Percentiles rank a stretch among this genome's conserved stretches.
Evolutionary conservation across 2,888 invertebrate genomes (phyloP).

Genomic region (Tethea ocularis): DNA sequence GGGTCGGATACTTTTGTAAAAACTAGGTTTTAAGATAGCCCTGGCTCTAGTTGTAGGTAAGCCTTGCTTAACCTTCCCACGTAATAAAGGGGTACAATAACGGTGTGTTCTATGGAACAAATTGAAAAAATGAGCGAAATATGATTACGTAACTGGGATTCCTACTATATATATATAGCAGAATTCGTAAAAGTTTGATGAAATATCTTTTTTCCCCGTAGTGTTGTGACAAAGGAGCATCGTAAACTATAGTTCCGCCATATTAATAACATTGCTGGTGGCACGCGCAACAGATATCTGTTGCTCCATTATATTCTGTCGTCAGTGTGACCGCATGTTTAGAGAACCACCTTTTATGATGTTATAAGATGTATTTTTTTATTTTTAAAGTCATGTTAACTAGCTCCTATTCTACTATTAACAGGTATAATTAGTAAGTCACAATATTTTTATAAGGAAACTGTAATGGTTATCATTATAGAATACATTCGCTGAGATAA

Average conservation of each 20-base stretch:
- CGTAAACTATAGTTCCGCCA: constrained; percentile 28
- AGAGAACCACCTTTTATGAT: not conserved
- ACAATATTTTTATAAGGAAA: too few species aligned
- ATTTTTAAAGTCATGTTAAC: too few species aligned
- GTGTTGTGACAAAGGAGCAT: constrained; percentile 38
- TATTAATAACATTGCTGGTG: constrained; percentile 40
- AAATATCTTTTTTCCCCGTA: constrained; percentile 23
- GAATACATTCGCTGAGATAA: too few species aligned
- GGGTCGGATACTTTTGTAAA: too few species aligned
- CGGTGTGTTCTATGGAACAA: not conserved
- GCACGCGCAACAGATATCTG: constrained; percentile 74
- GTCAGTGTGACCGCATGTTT: constrained; percentile 23
- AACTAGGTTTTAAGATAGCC: too few species aligned
- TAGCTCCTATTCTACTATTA: too few species aligned
- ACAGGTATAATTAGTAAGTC: too few species aligned
- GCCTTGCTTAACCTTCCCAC: too few species aligned
- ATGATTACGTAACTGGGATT: not conserved
- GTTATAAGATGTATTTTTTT: too few species aligned
- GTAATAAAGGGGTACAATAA: too few species aligned
- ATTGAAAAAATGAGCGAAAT: not conserved
- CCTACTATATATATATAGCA: not conserved
- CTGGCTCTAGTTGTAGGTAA: too few species aligned
- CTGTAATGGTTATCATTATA: too few species aligned
- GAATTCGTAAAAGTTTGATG: constrained; percentile 20
- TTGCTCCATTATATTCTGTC: constrained; percentile 48